These are phyloP conservation scores for Cavia aperea DNA, from an alignment of 2,113 vertebrate genomes.

Conservation along the genomic window DNA sequence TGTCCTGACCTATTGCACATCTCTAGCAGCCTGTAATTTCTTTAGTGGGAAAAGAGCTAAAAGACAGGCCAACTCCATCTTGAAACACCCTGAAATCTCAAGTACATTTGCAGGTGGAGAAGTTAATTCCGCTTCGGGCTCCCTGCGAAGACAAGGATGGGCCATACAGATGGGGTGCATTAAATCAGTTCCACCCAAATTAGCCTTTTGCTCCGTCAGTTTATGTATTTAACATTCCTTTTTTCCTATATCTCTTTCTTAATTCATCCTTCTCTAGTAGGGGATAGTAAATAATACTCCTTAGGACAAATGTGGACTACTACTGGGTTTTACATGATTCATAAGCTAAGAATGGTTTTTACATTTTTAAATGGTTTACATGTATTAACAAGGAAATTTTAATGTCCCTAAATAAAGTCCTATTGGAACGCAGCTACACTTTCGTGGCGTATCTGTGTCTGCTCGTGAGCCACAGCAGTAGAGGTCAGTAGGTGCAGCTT, in stretches of 20 bases:
- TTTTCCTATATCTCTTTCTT: not conserved
- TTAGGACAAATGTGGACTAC: not conserved
- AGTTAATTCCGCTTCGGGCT: not conserved
- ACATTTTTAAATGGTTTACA: not conserved
- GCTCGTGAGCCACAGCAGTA: fast-evolving
- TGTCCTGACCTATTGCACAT: not conserved
- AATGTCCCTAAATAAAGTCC: not conserved
- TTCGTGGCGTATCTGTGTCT: fast-evolving
- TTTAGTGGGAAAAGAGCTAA: not conserved
- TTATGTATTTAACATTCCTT: not conserved
- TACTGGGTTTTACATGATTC: not conserved
- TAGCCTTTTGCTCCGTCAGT: not conserved
- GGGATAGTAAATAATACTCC: not conserved
- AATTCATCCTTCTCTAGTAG: not conserved
- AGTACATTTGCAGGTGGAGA: not conserved
- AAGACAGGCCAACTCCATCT: not conserved
- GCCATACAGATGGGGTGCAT: too few relatives aligned
- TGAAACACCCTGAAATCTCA: too few relatives aligned
- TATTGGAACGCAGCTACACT: not conserved
- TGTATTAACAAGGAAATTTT: not conserved
- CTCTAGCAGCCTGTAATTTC: conserved; percentile 4
- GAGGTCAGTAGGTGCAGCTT: not conserved
- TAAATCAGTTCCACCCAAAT: not conserved
- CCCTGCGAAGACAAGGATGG: not conserved
- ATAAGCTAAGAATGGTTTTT: not conserved